phyloP scores from a whole-genome alignment of 2,888 invertebrate genomes.

The Ectropis crepuscularia region DNA sequence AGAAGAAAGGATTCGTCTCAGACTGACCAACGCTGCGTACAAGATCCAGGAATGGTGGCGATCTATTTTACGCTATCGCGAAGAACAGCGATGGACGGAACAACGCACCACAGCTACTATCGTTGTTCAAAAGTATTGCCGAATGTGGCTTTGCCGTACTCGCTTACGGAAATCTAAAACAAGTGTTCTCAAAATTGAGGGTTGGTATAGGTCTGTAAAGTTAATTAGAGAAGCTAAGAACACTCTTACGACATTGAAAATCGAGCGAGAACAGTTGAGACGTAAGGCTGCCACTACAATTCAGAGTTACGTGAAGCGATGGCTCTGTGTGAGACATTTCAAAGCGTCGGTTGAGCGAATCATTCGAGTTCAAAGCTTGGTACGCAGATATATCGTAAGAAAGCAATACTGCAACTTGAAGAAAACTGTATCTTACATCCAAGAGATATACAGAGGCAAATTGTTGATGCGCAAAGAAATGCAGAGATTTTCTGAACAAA shows the following conservation, averaged over 20 bases:
- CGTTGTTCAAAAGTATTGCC: constrained; percentile 70
- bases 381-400: constrained; percentile 59
- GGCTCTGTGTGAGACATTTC: constrained; percentile 63
- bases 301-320: constrained; percentile 64
- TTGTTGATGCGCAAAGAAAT: constrained; percentile 66
- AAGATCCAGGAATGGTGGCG: constrained; percentile 86
- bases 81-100: constrained; percentile 67
- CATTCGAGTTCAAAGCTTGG: constrained; percentile 58
- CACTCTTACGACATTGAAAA: constrained; percentile 51
- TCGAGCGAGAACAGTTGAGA: constrained; percentile 54
- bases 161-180: constrained; percentile 58
- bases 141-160: constrained; percentile 68
- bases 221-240: constrained; percentile 59
- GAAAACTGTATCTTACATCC: constrained; percentile 60
- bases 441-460: constrained; percentile 70
- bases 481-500: constrained; percentile 49
- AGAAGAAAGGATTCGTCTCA: constrained; percentile 56
- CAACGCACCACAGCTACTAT: constrained; percentile 63
- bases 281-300: constrained; percentile 59
- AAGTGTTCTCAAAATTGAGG: constrained; percentile 80
- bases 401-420: constrained; percentile 56
- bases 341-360: constrained; percentile 52
- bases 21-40: constrained; percentile 76
- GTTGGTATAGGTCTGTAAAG: constrained; percentile 72
- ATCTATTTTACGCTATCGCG: constrained; percentile 67